These are phyloP conservation scores for Phyllotreta cruciferae DNA, from an alignment of 2,888 invertebrate genomes.

Conservation along the genomic window DNA sequence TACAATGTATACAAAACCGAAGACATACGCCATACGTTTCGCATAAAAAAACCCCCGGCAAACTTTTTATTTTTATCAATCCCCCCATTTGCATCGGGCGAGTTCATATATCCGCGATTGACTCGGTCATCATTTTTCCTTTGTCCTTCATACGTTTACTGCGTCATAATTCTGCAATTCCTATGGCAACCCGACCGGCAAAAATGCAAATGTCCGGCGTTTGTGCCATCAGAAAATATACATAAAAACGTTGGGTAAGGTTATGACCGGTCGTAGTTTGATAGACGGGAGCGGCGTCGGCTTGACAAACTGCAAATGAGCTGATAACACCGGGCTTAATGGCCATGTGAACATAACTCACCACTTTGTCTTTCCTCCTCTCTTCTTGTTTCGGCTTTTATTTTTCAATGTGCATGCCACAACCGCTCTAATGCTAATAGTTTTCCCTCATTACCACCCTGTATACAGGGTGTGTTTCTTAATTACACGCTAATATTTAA, in stretches of 20 bases:
- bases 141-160: conserved; percentile 27
- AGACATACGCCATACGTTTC: background rate
- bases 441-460: too few species aligned
- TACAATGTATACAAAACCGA: background rate
- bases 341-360: conserved; percentile 33
- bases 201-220: conserved; percentile 26
- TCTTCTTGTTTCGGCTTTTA: conserved; percentile 18
- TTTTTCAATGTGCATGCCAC: conserved; percentile 5
- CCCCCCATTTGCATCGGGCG: conserved; percentile 18
- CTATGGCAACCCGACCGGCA: conserved; percentile 25
- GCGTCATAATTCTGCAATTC: conserved; percentile 28
- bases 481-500: too few species aligned
- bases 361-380: conserved; percentile 20
- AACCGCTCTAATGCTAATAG: too few species aligned
- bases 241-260: conserved; percentile 31
- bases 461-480: too few species aligned
- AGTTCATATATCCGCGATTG: conserved; percentile 24
- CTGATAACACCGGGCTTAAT: conserved; percentile 37
- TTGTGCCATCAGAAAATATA: conserved; percentile 22
- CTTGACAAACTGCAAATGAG: conserved; percentile 38
- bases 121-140: conserved; percentile 28
- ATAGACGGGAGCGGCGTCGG: conserved; percentile 31
- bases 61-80: conserved; percentile 16
- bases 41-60: conserved; percentile 1
- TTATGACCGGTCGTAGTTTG: conserved; percentile 40